These are phyloP conservation scores for Heterodera schachtii DNA, from an alignment of 1,140 invertebrate genomes.

Conservation along the genomic window DNA sequence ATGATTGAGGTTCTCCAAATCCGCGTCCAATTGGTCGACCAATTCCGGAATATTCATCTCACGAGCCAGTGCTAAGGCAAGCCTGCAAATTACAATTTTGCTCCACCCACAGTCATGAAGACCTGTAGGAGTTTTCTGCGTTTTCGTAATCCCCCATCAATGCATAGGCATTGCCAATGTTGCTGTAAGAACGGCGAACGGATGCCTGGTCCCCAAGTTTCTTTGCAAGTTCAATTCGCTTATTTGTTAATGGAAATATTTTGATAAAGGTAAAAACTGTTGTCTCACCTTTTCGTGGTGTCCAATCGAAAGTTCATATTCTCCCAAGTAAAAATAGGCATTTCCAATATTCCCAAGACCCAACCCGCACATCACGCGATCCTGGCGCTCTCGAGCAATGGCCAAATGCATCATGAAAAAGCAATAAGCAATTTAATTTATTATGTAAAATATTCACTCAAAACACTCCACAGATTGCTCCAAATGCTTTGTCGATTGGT, in stretches of 20 bases:
- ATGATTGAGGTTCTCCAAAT: conserved; percentile 7
- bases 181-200: conserved; percentile 13
- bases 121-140: conserved; percentile 9
- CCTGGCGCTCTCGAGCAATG: conserved; percentile 12
- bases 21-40: not conserved
- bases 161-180: not conserved
- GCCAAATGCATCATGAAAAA: conserved; percentile 8
- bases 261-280: not conserved
- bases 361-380: not conserved
- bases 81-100: not conserved
- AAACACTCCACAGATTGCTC: conserved; percentile 12
- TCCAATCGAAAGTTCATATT: conserved; percentile 20
- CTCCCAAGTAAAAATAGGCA: conserved; percentile 25
- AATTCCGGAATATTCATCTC: conserved; percentile 4
- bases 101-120: not conserved
- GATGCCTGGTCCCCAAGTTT: conserved; percentile 8
- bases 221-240: conserved; percentile 1
- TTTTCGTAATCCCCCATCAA: conserved; percentile 4
- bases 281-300: conserved; percentile 13
- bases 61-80: not conserved
- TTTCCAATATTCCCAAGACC: conserved; percentile 14
- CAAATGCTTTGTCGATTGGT: not conserved
- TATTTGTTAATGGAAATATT: not conserved
- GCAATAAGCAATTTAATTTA: too few relatives aligned
- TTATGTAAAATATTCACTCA: not conserved